These are phyloP conservation scores for Idaea straminata DNA, from an alignment of 2,888 invertebrate genomes.

Conservation along the genomic window DNA sequence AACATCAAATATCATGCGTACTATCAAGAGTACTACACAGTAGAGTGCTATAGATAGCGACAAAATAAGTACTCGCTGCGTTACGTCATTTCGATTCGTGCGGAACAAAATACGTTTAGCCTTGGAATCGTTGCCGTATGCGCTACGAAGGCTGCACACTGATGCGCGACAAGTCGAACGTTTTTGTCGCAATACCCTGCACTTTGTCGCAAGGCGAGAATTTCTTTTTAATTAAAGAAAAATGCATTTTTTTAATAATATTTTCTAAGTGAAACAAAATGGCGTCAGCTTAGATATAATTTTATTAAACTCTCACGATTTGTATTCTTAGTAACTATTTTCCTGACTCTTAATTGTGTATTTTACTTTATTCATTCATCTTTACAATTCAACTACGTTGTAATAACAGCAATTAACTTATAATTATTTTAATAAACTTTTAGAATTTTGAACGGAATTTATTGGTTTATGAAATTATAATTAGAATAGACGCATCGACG, in stretches of 20 bases:
- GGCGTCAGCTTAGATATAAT: not conserved
- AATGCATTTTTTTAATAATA: too few species aligned
- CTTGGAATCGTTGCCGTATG: conserved; percentile 65
- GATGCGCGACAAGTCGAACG: conserved; percentile 31
- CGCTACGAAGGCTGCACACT: conserved; percentile 45
- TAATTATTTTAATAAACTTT: not conserved
- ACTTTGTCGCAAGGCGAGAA: not conserved
- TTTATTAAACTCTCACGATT: not conserved
- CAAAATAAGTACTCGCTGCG: conserved; percentile 51
- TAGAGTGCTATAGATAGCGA: conserved; percentile 49
- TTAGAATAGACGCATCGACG: not conserved
- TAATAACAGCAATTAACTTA: not conserved
- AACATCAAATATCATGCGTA: conserved; percentile 2
- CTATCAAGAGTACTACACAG: conserved; percentile 33
- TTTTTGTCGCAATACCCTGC: not conserved
- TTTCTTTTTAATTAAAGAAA: not conserved
- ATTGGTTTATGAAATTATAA: not conserved
- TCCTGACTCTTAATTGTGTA: too few species aligned
- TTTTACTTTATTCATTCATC: too few species aligned
- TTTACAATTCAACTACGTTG: not conserved
- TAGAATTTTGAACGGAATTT: too few species aligned
- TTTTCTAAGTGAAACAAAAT: not conserved
- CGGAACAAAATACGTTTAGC: conserved; percentile 73
- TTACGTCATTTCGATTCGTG: conserved; percentile 65
- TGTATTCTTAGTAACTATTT: too few species aligned